phyloP scores from a whole-genome alignment of 2,888 invertebrate genomes.

The Pandemis corylana region DNA sequence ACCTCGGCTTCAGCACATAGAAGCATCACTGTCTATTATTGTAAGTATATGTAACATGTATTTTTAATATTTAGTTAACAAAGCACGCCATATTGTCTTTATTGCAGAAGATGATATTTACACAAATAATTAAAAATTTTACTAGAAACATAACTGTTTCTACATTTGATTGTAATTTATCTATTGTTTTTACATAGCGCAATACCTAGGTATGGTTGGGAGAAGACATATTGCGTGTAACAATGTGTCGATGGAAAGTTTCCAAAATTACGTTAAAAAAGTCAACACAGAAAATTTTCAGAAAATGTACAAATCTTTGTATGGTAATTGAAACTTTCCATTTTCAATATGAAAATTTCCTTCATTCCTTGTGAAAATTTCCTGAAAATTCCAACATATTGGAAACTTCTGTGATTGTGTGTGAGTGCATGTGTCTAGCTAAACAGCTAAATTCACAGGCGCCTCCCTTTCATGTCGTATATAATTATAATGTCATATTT shows the following conservation, averaged over 20 bases:
- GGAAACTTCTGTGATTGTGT: no score
- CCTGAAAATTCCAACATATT: no score
- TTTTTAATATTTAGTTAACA: constrained; percentile 64
- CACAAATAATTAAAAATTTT: constrained; percentile 38
- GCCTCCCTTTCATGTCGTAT: background rate
- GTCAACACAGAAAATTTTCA: no score
- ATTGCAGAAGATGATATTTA: constrained; percentile 60
- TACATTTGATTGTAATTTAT: constrained; percentile 2
- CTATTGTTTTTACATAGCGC: constrained; percentile 18
- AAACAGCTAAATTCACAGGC: background rate
- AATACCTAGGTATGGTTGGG: constrained; percentile 19
- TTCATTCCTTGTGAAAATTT: no score
- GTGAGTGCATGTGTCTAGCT: background rate
- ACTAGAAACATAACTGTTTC: background rate
- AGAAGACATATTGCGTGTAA: no score
- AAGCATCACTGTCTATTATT: constrained; percentile 35
- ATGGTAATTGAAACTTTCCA: no score
- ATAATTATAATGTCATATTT: constrained; percentile 14
- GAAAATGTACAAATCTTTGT: no score
- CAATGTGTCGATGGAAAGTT: no score
- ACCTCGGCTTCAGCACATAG: background rate
- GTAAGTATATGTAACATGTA: constrained; percentile 47
- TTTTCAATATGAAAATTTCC: no score
- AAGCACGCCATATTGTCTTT: constrained; percentile 80
- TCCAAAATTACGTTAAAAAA: no score